These are phyloP conservation scores for Alosa alosa DNA, from an alignment of 2,113 vertebrate species.

Conservation along the genomic window DNA sequence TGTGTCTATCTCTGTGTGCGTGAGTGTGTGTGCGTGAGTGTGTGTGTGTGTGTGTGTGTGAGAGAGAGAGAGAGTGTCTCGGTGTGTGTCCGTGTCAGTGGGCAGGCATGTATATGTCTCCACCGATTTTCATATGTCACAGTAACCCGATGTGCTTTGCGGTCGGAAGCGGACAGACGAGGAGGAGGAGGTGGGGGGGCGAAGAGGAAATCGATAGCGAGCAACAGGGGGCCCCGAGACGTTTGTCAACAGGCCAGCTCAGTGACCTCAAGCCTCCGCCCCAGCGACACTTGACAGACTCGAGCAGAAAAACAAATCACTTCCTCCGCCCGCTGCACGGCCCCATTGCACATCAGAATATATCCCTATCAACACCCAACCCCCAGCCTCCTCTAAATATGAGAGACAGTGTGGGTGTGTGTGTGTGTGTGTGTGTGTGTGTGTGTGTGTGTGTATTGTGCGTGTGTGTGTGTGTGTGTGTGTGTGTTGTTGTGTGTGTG, in stretches of 20 bases:
- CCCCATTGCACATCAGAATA: slow-evolving; percentile 37
- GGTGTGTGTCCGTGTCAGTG: slow-evolving; percentile 19
- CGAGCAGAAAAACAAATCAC: slow-evolving; percentile 59
- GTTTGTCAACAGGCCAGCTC: slow-evolving; percentile 52
- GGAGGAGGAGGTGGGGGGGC: slow-evolving; percentile 3
- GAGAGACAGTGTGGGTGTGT: slow-evolving; percentile 1
- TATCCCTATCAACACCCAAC: background rate
- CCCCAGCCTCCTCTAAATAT: slow-evolving; percentile 14
- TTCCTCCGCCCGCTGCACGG: slow-evolving; percentile 43
- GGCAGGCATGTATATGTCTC: background rate
- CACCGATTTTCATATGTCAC: background rate
- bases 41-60: background rate
- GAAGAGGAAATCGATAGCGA: slow-evolving; percentile 50
- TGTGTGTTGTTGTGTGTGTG: background rate
- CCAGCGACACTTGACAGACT: slow-evolving; percentile 52
- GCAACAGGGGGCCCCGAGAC: slow-evolving; percentile 36
- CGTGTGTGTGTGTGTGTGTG: background rate
- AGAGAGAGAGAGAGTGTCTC: background rate
- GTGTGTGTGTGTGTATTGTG: background rate
- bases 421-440: background rate
- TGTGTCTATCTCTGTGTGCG: background rate
- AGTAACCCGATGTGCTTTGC: background rate
- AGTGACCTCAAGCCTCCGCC: slow-evolving; percentile 8
- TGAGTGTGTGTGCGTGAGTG: background rate
- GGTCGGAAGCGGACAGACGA: background rate